Conservation (phyloP, 2,888 invertebrate species). For the Tanytarsus gracilentus region DNA sequence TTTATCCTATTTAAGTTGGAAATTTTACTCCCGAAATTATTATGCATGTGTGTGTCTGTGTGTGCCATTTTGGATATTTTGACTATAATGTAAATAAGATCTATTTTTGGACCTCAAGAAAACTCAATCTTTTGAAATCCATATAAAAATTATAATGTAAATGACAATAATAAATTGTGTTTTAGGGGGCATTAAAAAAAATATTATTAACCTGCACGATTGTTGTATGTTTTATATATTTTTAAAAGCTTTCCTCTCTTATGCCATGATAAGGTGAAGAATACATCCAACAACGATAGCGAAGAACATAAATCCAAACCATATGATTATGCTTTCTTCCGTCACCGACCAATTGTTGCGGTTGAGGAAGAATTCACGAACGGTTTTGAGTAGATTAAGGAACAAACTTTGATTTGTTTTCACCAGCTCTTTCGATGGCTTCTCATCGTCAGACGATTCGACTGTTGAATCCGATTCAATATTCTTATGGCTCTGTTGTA, state of each 20-base stretch:
- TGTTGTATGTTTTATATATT: too few relatives aligned
- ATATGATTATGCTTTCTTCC: slow-evolving; percentile 24
- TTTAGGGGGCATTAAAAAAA: too few relatives aligned
- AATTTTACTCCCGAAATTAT: too few relatives aligned
- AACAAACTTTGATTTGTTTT: slow-evolving; percentile 18
- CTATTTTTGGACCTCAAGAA: too few relatives aligned
- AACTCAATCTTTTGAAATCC: too few relatives aligned
- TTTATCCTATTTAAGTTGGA: too few relatives aligned
- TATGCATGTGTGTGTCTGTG: too few relatives aligned
- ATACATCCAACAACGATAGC: slow-evolving; percentile 18
- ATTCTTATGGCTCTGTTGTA: slow-evolving; percentile 4
- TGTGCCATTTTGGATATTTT: too few relatives aligned
- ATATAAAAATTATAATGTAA: too few relatives aligned
- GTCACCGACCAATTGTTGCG: slow-evolving; percentile 24
- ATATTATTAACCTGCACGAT: too few relatives aligned
- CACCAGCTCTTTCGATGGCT: neutral
- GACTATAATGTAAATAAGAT: too few relatives aligned
- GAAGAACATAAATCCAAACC: slow-evolving; percentile 20
- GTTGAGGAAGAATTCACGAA: slow-evolving; percentile 25
- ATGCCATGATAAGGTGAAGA: slow-evolving; percentile 25
- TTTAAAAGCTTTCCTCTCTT: neutral
- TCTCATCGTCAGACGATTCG: neutral
- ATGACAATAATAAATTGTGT: too few relatives aligned
- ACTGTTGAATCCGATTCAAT: neutral
- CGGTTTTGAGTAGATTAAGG: slow-evolving; percentile 21